Conservation (phyloP, 2,113 vertebrate genomes). For the Grus americana region DNA sequence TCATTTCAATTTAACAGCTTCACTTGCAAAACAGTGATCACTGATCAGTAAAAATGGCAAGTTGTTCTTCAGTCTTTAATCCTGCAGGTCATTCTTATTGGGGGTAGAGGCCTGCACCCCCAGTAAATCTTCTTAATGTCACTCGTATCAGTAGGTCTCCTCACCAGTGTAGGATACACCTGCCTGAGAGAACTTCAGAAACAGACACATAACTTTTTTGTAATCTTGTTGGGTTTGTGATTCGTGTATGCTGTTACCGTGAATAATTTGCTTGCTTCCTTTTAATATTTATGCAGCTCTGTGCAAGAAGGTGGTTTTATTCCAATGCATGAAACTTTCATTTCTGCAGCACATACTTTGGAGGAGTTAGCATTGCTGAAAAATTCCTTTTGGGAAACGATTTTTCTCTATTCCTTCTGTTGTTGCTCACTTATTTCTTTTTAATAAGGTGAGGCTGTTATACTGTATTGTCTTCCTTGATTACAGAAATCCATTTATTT, state of each 20-base stretch:
- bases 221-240: not conserved
- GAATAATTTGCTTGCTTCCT: not conserved
- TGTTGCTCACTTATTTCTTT: not conserved
- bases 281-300: not conserved
- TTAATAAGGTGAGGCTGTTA: not conserved
- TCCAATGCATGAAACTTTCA: not conserved
- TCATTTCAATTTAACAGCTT: not conserved
- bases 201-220: not conserved
- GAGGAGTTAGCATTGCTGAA: not conserved
- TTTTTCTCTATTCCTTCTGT: not conserved
- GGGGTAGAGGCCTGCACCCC: not conserved
- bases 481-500: slow-evolving; percentile 7
- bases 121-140: not conserved
- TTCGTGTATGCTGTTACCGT: not conserved
- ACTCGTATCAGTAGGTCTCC: not conserved
- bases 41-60: not conserved
- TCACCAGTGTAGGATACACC: fast-evolving
- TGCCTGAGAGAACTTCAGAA: not conserved
- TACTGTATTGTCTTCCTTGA: not conserved
- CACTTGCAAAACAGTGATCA: not conserved
- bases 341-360: not conserved
- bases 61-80: not conserved
- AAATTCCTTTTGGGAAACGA: not conserved
- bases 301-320: not conserved
- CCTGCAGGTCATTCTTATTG: not conserved